These are phyloP conservation scores for Squalus acanthias DNA, from an alignment of 2,797 vertebrate species.

Conservation along the genomic window DNA sequence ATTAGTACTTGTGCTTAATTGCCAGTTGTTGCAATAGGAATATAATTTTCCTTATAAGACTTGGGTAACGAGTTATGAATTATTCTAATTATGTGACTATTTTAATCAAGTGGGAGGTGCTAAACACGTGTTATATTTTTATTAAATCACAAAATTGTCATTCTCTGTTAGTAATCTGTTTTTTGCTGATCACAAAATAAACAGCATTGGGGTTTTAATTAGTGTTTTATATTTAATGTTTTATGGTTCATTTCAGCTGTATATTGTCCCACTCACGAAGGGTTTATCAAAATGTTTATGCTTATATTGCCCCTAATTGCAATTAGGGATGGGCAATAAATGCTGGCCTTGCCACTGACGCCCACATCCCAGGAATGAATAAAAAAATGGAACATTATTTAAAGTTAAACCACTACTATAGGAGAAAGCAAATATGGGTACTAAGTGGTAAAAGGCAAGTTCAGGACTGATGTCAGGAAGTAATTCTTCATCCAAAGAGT, in stretches of 20 bases:
- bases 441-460: neutral
- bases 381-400: neutral
- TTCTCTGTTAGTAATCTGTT: neutral
- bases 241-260: neutral
- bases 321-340: too few relatives aligned
- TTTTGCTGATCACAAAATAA: slow-evolving; percentile 3
- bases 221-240: neutral
- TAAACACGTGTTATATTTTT: neutral
- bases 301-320: neutral
- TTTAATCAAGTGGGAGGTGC: slow-evolving; percentile 23
- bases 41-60: neutral
- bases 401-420: neutral
- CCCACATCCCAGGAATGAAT: too few relatives aligned
- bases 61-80: neutral
- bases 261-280: neutral
- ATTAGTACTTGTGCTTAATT: neutral
- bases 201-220: neutral
- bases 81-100: slow-evolving; percentile 11
- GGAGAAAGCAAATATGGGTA: neutral
- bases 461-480: neutral
- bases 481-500: neutral
- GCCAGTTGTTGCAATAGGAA: neutral
- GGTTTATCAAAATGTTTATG: neutral
- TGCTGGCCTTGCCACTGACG: too few relatives aligned
- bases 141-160: neutral